Percentiles rank a stretch among this genome's conserved stretches.
Conservation (phyloP, 2,888 invertebrate genomes). For the Ctenicera cuprea region DNA sequence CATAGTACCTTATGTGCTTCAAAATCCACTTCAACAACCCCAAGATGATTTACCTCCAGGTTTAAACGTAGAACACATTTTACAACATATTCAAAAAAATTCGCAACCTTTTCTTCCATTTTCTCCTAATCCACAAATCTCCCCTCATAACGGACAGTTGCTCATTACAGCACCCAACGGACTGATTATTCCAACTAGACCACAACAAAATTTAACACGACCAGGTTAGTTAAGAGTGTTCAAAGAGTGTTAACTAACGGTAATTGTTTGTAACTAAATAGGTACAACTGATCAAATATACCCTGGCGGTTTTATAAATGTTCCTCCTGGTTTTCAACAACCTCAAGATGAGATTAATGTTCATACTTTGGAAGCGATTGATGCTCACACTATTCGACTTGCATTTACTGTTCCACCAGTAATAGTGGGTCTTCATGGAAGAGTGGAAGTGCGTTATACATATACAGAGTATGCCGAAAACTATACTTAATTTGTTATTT, state of each 20-base stretch:
- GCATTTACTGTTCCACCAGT: constrained; percentile 88
- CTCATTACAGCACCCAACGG: constrained; percentile 64
- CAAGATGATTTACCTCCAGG: constrained; percentile 62
- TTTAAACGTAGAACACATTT: constrained; percentile 67
- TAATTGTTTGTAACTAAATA: constrained; percentile 15
- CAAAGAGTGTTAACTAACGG: not conserved
- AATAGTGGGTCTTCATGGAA: constrained; percentile 89
- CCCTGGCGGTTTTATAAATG: constrained; percentile 65
- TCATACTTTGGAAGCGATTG: constrained; percentile 81
- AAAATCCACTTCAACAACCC: constrained; percentile 58
- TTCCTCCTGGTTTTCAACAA: constrained; percentile 71
- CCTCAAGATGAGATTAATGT: constrained; percentile 74
- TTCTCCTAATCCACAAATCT: constrained; percentile 50
- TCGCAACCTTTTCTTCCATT: constrained; percentile 51
- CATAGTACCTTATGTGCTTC: constrained; percentile 61
- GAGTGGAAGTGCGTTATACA: constrained; percentile 91
- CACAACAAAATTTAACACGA: constrained; percentile 63
- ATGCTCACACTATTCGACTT: constrained; percentile 86
- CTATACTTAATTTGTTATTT: not conserved
- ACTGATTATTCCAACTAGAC: constrained; percentile 61
- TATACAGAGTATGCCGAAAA: constrained; percentile 79
- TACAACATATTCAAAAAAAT: constrained; percentile 68
- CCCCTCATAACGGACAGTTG: constrained; percentile 61
- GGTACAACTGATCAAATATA: constrained; percentile 38
- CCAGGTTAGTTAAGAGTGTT: constrained; percentile 57